Evolutionary conservation across 2,888 invertebrate genomes (phyloP).

Genomic region (Balanococcus diminutus): DNA sequence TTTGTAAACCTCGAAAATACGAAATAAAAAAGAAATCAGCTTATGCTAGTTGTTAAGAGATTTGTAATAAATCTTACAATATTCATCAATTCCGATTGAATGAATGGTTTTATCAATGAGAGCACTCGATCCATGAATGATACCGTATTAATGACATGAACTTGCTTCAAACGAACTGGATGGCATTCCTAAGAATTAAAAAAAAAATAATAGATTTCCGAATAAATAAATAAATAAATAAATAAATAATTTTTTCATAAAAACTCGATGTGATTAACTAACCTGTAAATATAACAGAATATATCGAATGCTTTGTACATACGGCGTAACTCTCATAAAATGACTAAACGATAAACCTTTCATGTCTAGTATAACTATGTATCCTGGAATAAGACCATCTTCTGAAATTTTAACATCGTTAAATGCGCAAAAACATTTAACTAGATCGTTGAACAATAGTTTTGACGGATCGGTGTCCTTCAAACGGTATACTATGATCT

Average conservation of each 20-base stretch:
- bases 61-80: conserved; percentile 58
- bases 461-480: conserved; percentile 59
- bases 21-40: too few relatives aligned
- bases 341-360: conserved; percentile 59
- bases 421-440: conserved; percentile 60
- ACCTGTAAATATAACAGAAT: conserved; percentile 61
- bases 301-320: conserved; percentile 58
- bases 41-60: too few relatives aligned
- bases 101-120: conserved; percentile 59
- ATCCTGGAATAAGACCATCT: conserved; percentile 59
- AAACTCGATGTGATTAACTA: background rate
- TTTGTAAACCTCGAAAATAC: too few relatives aligned
- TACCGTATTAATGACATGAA: conserved; percentile 60
- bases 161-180: conserved; percentile 60
- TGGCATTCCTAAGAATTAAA: conserved; percentile 59
- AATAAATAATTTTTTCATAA: background rate
- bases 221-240: background rate
- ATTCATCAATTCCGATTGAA: conserved; percentile 59
- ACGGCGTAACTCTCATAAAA: conserved; percentile 58
- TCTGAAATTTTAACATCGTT: conserved; percentile 60
- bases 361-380: conserved; percentile 60
- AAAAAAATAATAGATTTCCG: too few relatives aligned
- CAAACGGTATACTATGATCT: conserved; percentile 59
- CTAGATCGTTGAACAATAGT: conserved; percentile 58
- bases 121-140: conserved; percentile 60